Base-by-base conservation (phyloP, 2,888 invertebrate species). In the Salticus scenicus region DNA sequence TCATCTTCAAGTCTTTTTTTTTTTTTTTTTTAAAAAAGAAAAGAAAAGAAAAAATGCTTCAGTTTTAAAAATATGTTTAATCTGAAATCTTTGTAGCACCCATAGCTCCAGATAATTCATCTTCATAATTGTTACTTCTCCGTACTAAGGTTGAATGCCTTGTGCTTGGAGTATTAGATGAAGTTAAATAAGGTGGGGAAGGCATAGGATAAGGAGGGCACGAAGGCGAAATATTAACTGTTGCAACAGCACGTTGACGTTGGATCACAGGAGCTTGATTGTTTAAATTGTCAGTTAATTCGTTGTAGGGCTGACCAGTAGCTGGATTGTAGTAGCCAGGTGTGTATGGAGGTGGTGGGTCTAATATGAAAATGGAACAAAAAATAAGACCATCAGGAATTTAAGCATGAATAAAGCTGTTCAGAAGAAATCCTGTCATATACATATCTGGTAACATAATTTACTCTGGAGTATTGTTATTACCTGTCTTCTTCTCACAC, bases 321-420 rank as follows among this genome's bases (percentile, higher is more conserved):
- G 75, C 75, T n/a, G 88, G 87, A 77, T 89, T 88, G 69, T 88
- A 89, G 77, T 76, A 89, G 47, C 87, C 88, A 30, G 89, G 88
- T 14, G 90, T 89, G 84, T 90, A 90, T 1, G 90, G 90, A n/a
- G 90, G 90, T 42, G 90, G 90, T 4, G 90, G 90, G 77, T 89
- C 89, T 76, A 88, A 89, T 88, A 41, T 57, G 85, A 75, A 28
- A 84, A 72, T 8, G n/a, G n/a, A 14, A n/a, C 24, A 27, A 63
- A n/a, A n/a, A n/a, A 51, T 51, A 51, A 51, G 4, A 51, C n/a
- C 17, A n/a, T n/a, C n/a, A n/a, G n/a, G n/a, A n/a, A n/a, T n/a
- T n/a, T n/a, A n/a, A n/a, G n/a, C n/a, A n/a, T n/a, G n/a, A n/a
- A n/a, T n/a, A n/a, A n/a, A n/a, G n/a, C n/a, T n/a, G n/a, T n/a